Percentiles rank a stretch among this genome's conserved stretches.
These are phyloP conservation scores for Epirrhoe tristata DNA, from an alignment of 2,888 invertebrate species.

Conservation along the genomic window DNA sequence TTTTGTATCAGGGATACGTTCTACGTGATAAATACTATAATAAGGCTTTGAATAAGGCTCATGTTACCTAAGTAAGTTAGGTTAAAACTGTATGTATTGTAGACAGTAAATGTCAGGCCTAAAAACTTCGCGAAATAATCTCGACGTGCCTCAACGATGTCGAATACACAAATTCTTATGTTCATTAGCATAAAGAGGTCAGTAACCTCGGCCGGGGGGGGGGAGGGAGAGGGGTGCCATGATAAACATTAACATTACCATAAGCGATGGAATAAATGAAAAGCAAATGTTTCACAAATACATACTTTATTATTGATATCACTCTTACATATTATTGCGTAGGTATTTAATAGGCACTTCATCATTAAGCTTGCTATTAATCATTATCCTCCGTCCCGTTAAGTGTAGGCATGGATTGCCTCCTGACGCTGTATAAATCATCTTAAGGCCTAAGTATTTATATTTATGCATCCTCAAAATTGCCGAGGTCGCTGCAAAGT, in stretches of 20 bases:
- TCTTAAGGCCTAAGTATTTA: no score
- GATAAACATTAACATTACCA: conserved; percentile 43
- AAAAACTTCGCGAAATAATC: conserved; percentile 12
- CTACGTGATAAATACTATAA: no score
- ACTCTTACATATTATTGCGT: no score
- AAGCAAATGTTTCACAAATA: conserved; percentile 31
- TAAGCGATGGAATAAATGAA: conserved; percentile 37
- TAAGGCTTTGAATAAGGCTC: no score
- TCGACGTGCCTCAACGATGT: neutral
- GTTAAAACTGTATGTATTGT: neutral
- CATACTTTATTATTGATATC: conserved; percentile 36
- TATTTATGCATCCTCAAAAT: conserved; percentile 1
- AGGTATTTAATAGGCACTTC: no score
- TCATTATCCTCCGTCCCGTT: no score
- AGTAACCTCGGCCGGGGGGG: conserved; percentile 23
- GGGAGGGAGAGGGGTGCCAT: conserved; percentile 23
- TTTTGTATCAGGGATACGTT: no score
- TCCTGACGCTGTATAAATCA: no score
- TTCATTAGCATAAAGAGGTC: conserved; percentile 34
- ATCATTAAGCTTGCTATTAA: no score
- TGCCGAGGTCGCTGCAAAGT: no score
- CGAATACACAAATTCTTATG: conserved; percentile 29
- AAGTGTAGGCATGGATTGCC: no score
- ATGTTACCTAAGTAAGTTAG: no score
- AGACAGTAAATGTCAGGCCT: neutral